Evolutionary conservation across 2,797 vertebrate species (phyloP), one percentile per base, ranked within the genome.

Genomic region (Falco rusticolus): DNA sequence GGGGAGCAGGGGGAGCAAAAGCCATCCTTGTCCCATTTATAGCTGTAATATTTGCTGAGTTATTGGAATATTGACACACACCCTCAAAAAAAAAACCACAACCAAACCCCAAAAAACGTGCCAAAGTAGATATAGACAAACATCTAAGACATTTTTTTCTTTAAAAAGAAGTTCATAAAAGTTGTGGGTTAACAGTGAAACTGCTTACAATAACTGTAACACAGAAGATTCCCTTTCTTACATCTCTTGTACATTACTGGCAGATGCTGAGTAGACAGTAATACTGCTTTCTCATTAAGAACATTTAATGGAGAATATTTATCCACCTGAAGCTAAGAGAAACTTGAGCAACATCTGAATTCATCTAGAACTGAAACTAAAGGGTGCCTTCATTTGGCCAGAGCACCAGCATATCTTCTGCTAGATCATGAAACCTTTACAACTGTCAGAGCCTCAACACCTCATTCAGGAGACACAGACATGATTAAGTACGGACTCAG

Each of bases 371-470:
- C 59, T 47, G 47, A 92, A 48, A 89, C 28, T 69, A 63, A 92
- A 53, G 21, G 5, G n/a, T 16, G 16, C 6, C 11, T 33, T 47
- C 16, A 57, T 21, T 3, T 7, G 3, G 13, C 53, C 31, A 39
- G 22, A 48, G 37, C n/a, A 87, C 28, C 9, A 48, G 29, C 5
- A 9, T 75, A 65, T 87, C 92, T 95, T 95, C 48, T 89, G 60
- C 57, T 91, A 71, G 47, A 91, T 91, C 78, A 83, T 80, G 87
- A 94, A 96, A 93, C 51, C 53, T 89, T 96, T 91, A 85, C 82
- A 92, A 87, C 57, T 92, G 56, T 95, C 78, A 71, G 64, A 92
- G 33, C 39, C 54, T 91, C 92, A 87, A 72, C 84, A 91, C 84
- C 81, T 90, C 81, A 78, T 96, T 92, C 84, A 63, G 31, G 24